phyloP scores from a whole-genome alignment of 2,797 vertebrate genomes.

The Cuniculus paca region DNA sequence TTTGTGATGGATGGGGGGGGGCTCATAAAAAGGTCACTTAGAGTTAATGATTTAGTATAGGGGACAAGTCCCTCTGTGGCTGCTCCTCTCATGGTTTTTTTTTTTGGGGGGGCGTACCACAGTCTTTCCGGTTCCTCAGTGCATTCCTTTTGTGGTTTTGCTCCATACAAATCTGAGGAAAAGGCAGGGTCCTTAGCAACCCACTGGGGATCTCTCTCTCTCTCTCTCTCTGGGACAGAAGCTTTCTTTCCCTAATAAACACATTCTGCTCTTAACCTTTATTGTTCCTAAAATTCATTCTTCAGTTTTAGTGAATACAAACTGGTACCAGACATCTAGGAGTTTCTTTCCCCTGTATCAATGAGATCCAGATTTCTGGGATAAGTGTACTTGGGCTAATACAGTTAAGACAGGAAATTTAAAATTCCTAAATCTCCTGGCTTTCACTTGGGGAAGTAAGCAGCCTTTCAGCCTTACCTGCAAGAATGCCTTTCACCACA shows the following conservation, averaged over 20 bases:
- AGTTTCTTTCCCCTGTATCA: background rate
- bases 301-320: background rate
- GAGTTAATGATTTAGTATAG: background rate
- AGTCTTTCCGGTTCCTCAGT: no score
- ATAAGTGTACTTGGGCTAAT: background rate
- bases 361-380: background rate
- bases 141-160: no score
- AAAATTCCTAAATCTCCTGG: background rate
- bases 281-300: background rate
- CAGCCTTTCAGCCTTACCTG: background rate
- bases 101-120: background rate
- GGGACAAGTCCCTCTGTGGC: background rate
- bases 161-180: no score
- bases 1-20: background rate
- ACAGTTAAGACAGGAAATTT: background rate
- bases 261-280: no score
- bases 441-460: background rate
- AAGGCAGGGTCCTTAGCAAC: no score
- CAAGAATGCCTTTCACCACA: background rate
- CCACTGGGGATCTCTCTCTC: no score
- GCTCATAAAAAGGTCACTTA: background rate
- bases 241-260: no score
- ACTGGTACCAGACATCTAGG: background rate
- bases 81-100: no score
- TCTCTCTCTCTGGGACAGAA: no score